Conservation (phyloP, 2,113 vertebrate species). For the Calcarius ornatus region DNA sequence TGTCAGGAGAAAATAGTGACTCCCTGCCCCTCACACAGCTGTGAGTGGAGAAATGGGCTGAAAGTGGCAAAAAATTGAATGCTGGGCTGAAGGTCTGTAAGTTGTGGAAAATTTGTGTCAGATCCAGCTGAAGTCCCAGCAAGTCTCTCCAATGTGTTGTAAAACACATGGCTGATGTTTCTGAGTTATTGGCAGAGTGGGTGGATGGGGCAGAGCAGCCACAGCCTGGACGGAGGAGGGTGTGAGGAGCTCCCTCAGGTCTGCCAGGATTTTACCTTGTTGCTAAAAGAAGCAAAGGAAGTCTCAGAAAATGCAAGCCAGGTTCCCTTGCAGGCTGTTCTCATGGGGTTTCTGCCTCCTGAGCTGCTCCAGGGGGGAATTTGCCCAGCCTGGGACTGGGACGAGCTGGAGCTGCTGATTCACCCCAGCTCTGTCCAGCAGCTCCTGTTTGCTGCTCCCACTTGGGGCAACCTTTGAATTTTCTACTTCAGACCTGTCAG, state of each 20-base stretch:
- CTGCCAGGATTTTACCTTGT: not conserved
- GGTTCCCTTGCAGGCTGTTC: not conserved
- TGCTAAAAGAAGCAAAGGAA: not conserved
- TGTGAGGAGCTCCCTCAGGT: not conserved
- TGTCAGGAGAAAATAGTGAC: not conserved
- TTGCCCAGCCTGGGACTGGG: not conserved
- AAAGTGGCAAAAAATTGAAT: not conserved
- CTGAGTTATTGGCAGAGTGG: not conserved
- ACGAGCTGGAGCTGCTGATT: not conserved
- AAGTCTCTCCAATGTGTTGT: not conserved
- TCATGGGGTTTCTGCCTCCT: rapidly evolving
- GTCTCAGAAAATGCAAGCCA: not conserved
- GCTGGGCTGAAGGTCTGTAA: not conserved
- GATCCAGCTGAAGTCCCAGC: not conserved
- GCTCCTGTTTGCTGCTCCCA: not conserved
- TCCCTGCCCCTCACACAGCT: not conserved
- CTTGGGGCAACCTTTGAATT: not conserved
- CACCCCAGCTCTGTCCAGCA: not conserved
- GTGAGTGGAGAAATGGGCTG: not conserved
- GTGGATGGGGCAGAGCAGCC: not conserved
- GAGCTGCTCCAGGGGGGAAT: not conserved
- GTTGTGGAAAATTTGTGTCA: not conserved
- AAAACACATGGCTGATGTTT: not conserved
- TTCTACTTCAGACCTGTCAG: not conserved
- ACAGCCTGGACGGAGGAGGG: not conserved